phyloP scores from a whole-genome alignment of 2,888 invertebrate genomes.

The Metopia argyrocephala region DNA sequence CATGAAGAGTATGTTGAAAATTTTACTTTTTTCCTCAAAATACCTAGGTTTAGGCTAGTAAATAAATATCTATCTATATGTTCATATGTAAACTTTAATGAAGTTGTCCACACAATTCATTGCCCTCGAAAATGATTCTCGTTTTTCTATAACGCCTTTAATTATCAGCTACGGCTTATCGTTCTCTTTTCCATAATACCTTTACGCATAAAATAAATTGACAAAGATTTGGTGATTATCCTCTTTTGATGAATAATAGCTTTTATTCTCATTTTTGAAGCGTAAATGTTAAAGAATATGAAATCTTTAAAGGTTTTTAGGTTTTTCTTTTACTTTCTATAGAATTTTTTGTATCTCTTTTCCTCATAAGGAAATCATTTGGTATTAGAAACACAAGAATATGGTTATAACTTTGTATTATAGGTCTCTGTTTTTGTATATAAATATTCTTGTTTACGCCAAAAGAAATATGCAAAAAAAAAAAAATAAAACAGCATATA shows the following conservation, averaged over 20 bases:
- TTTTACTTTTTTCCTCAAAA: too few relatives aligned
- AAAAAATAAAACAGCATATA: not conserved
- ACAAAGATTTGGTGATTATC: not conserved
- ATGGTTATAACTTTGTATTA: not conserved
- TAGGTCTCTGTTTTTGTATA: too few relatives aligned
- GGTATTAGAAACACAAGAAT: constrained; percentile 27
- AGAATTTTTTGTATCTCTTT: constrained; percentile 22
- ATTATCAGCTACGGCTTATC: not conserved
- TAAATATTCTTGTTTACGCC: not conserved
- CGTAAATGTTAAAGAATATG: constrained; percentile 43
- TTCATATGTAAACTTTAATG: too few relatives aligned
- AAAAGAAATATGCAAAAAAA: constrained; percentile 37
- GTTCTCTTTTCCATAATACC: not conserved
- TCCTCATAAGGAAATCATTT: constrained; percentile 5
- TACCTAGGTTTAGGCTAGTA: too few relatives aligned
- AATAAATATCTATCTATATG: too few relatives aligned
- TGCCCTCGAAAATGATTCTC: too few relatives aligned
- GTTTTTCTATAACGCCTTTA: not conserved
- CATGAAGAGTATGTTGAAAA: too few relatives aligned
- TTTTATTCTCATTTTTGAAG: not conserved
- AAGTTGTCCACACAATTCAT: too few relatives aligned
- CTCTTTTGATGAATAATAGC: not conserved
- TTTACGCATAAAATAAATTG: not conserved
- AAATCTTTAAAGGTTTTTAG: too few relatives aligned
- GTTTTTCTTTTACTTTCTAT: constrained; percentile 18